Evolutionary conservation across 2,797 vertebrate genomes (phyloP).

Genomic region (Premnoplex brunnescens): DNA sequence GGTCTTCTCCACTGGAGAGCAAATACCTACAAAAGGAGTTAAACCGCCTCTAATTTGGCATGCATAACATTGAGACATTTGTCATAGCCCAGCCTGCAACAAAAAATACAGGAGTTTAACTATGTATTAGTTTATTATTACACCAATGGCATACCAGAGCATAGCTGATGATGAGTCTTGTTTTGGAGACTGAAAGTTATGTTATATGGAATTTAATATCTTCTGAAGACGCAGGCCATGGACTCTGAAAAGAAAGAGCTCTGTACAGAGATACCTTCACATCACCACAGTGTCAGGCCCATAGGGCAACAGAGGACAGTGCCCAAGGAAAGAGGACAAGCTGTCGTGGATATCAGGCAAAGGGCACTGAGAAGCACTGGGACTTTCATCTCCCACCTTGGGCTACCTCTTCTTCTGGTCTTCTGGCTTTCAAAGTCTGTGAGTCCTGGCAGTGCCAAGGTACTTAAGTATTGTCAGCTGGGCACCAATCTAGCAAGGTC

Average conservation of each 20-base stretch:
- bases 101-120: neutral
- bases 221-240: neutral
- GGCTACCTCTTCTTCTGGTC: neutral
- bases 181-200: neutral
- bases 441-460: neutral
- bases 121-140: neutral
- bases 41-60: neutral
- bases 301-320: fast-evolving
- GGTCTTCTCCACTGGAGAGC: neutral
- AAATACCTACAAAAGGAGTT: neutral
- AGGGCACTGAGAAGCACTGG: neutral
- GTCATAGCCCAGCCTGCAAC: neutral
- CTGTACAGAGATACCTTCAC: neutral
- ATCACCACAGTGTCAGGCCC: neutral
- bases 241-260: neutral
- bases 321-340: neutral
- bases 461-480: neutral
- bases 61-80: neutral
- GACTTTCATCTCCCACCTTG: neutral
- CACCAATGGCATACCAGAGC: neutral
- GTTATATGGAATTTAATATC: neutral
- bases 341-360: neutral
- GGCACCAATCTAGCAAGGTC: neutral
- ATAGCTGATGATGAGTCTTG: neutral
- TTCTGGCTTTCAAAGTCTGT: neutral